These are phyloP conservation scores for Apotomis capreana DNA, from an alignment of 2,888 invertebrate genomes.

Conservation along the genomic window DNA sequence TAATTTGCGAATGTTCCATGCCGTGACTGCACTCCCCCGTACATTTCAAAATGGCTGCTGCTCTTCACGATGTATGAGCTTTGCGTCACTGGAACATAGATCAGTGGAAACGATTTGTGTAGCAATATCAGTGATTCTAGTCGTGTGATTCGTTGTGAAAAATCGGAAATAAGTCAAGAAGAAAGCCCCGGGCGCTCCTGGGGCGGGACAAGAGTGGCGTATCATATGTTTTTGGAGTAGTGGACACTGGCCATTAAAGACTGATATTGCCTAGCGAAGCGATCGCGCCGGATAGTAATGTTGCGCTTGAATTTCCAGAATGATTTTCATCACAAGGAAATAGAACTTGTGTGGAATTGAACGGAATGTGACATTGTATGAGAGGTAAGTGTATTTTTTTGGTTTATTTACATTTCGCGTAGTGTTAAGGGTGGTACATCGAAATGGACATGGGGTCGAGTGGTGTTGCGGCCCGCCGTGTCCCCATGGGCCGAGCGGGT, in stretches of 20 bases:
- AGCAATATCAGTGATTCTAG: conserved; percentile 71
- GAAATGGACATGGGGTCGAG: conserved; percentile 67
- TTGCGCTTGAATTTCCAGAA: conserved; percentile 79
- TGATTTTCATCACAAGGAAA: conserved; percentile 77
- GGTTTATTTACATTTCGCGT: conserved; percentile 78
- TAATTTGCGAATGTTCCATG: conserved; percentile 82
- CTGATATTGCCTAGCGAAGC: conserved; percentile 80
- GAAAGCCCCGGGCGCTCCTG: conserved; percentile 64
- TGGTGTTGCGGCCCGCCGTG: conserved; percentile 63
- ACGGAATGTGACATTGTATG: conserved; percentile 84
- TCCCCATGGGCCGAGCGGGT: conserved; percentile 55
- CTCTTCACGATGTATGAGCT: conserved; percentile 84
- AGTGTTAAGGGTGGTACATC: conserved; percentile 64
- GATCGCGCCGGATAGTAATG: conserved; percentile 75
- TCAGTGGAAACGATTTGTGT: conserved; percentile 75
- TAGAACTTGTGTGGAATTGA: conserved; percentile 79
- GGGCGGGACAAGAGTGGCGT: conserved; percentile 74
- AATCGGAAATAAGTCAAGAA: conserved; percentile 66
- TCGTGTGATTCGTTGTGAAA: conserved; percentile 72
- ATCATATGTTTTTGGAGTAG: conserved; percentile 82
- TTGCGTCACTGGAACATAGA: conserved; percentile 84
- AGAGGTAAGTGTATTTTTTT: conserved; percentile 76
- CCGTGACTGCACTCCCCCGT: conserved; percentile 83
- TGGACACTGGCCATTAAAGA: conserved; percentile 80
- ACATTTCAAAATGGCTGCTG: conserved; percentile 85